These are phyloP conservation scores for Atlantisia rogersi DNA, from an alignment of 2,113 vertebrate genomes.

Conservation along the genomic window DNA sequence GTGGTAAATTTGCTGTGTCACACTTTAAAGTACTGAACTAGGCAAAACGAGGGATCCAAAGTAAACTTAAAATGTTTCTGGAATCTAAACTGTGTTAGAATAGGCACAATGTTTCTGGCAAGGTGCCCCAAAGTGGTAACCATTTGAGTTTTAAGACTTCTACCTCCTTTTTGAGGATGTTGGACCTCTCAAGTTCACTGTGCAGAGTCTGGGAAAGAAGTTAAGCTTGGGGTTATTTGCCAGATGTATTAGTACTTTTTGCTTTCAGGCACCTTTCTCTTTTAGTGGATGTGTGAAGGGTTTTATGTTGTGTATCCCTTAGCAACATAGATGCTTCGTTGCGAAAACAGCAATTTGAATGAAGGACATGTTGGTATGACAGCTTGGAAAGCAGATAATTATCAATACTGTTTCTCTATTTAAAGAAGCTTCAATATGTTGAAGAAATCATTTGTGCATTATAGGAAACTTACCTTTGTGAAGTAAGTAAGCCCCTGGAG, in stretches of 20 bases:
- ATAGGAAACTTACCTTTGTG: background rate
- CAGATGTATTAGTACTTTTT: background rate
- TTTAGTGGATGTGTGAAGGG: background rate
- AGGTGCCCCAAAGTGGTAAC: background rate
- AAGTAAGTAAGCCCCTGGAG: background rate
- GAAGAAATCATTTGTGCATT: background rate
- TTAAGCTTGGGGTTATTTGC: background rate
- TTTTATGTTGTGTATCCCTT: slow-evolving; percentile 10
- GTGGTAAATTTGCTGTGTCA: slow-evolving; percentile 28
- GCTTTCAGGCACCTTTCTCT: background rate
- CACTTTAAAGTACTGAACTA: background rate
- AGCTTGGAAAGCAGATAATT: background rate
- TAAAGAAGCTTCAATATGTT: background rate
- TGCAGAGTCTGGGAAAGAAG: background rate
- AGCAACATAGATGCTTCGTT: slow-evolving; percentile 5
- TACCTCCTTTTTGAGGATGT: background rate
- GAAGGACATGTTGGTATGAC: background rate
- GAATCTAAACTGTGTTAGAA: background rate
- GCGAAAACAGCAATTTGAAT: background rate
- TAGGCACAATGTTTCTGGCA: background rate
- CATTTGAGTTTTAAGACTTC: background rate
- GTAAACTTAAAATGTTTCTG: background rate
- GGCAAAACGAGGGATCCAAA: background rate
- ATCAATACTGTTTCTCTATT: background rate
- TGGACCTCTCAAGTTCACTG: background rate